Conservation (phyloP, 2,113 vertebrate genomes). For the Nymphicus hollandicus region DNA sequence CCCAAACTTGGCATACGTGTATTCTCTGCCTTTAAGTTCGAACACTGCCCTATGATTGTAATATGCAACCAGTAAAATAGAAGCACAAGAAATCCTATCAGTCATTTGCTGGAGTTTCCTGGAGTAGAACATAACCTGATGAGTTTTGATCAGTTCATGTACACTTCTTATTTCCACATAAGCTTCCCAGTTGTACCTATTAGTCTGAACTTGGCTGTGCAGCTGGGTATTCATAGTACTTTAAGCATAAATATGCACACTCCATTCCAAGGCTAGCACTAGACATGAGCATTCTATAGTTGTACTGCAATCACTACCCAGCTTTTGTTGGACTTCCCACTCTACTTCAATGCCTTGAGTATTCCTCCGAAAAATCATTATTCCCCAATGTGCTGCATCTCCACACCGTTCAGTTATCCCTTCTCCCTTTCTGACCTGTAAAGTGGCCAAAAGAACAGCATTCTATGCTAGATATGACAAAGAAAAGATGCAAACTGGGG, state of each 20-base stretch:
- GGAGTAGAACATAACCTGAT: neutral
- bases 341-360: neutral
- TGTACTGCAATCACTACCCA: neutral
- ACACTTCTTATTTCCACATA: neutral
- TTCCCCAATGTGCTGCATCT: neutral
- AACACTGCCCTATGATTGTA: neutral
- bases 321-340: neutral
- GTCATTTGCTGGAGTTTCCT: neutral
- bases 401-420: neutral
- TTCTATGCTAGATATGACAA: neutral
- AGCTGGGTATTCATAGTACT: neutral
- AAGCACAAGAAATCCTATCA: neutral
- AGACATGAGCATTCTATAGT: neutral
- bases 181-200: neutral
- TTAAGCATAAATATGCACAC: neutral
- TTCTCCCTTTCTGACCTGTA: neutral
- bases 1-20: neutral
- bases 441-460: neutral
- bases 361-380: neutral
- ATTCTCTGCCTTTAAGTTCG: neutral
- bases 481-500: neutral
- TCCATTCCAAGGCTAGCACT: neutral
- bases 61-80: neutral
- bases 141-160: neutral
- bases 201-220: neutral